phyloP scores from a whole-genome alignment of 2,113 vertebrate species.

The Apteryx owenii region DNA sequence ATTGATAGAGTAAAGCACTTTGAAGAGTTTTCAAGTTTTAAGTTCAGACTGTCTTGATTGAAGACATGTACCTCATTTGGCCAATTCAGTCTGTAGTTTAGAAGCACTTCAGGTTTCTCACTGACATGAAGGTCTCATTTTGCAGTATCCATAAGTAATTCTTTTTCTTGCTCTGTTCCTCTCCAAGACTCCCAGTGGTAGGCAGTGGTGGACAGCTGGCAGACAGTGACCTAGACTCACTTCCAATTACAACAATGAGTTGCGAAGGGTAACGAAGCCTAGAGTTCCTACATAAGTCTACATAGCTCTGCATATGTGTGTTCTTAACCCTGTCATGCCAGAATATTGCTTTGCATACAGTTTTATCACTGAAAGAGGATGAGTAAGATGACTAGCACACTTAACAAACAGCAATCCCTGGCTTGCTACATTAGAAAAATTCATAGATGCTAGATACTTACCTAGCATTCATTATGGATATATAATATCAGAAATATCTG shows the following conservation, averaged over 20 bases:
- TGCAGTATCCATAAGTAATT: not conserved
- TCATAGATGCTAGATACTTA: not conserved
- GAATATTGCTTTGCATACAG: not conserved
- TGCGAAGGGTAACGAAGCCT: not conserved
- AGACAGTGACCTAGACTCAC: not conserved
- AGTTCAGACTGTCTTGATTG: not conserved
- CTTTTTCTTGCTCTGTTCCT: not conserved
- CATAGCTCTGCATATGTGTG: not conserved
- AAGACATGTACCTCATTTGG: not conserved
- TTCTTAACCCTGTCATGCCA: not conserved
- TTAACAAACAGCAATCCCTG: not conserved
- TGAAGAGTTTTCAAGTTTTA: not conserved
- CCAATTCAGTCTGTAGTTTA: not conserved
- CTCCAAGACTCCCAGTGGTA: not conserved
- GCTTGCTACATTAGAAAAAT: not conserved
- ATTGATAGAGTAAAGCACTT: not conserved
- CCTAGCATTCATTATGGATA: not conserved
- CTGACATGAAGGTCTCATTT: not conserved
- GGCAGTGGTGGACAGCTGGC: not conserved
- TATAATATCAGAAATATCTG: not conserved
- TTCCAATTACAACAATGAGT: not conserved
- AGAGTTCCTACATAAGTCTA: not conserved
- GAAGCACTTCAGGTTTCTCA: not conserved
- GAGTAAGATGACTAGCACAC: not conserved
- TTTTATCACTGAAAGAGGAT: not conserved